Base-by-base conservation (phyloP, 1,140 invertebrate genomes). In the Drosophila nasuta region DNA sequence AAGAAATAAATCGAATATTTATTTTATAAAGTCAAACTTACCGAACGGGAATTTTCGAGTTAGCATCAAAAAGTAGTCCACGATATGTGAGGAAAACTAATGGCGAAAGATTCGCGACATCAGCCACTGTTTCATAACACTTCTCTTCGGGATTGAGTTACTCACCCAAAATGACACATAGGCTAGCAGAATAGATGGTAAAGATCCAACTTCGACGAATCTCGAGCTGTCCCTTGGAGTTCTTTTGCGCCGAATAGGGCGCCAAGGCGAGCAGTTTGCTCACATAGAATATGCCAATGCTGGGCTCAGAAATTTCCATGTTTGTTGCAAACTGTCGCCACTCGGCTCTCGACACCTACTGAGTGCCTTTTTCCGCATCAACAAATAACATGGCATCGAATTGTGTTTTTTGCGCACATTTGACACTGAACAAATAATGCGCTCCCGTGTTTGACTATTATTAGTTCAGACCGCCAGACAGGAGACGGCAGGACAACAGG, bases 201-300 rank as follows among this genome's bases (percentile, higher is more conserved):
- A 94, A 94, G 71, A 92, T 79, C 35, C 86, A 92, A 49, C 92
- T 93, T 11, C 93, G 93, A 60, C 91, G 90, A 17, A 94, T 93
- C 67, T 94, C 77, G 25, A 82, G 38, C 41, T 77, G 56, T 0
- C 86, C 77, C 58, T 86, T 91, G 20, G 91, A 46, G 58, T 81
- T 77, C 25, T 69, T 77, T 1, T 17, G 56, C 6, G 79, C 58
- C 1, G 74, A 60, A 70, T 88, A 94, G 56, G 94, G 94, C 33
- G 93, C 94, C 81, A 94, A 93, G 48, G 93, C 93, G 33, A 94
- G 91, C 67, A 93, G 83, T 49, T 93, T 93, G 56, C 87, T 93
- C 10, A 94, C 91, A 82, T 93, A 94, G 56, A 93, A 93, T 67
- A 92, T 77, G 28, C 83, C 74, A 49, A 92, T 75, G 52, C 77